Base-by-base conservation (phyloP, 2,113 vertebrate species). In the Leptodactylus fuscus region DNA sequence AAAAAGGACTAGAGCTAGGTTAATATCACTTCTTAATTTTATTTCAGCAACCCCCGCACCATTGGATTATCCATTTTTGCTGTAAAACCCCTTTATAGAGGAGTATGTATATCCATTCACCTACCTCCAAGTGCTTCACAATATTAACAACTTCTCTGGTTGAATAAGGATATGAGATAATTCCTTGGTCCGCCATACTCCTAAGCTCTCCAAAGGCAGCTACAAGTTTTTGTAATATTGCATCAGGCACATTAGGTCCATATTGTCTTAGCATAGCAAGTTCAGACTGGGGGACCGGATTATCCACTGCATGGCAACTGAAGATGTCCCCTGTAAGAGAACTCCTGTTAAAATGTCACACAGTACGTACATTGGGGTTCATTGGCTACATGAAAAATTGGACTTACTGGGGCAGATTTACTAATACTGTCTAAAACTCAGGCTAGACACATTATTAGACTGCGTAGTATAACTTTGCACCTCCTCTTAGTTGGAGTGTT, bases 121-220 rank as follows among this genome's bases (percentile, higher is more conserved):
- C 10, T 93, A 99, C 98, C 97, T 99, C 96, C 49, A 99, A 94
- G 88, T 99, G 98, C 89, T 95, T 98, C 73, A 99, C 97, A 13
- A 99, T 97, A 91, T 97, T 99, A 89, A 99, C 97, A 87, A 99
- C 97, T 92, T 99, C 98, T 87, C 98, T 93, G 49, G 97, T 99
- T 69, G 98, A 99, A 87, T 99, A 99, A 3, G 98, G 98, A 87
- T 99, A 99, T n/a, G 94, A 96, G 89, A 99, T 99, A 87, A 96
- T 94, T 73, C 97, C 98, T 91, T 97, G 96, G 90, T 99, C 98
- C 27, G 98, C 98, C 94, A 99, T 95, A 55, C 88, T 93, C 85
- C 98, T 92, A 65, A 99, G 95, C 81, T 99, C 98, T 90, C 97
- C 98, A 87, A 99, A 99, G 74, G 96, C 96, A 41, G 96, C 94